Percentiles rank a stretch among this genome's conserved stretches.
phyloP scores from a whole-genome alignment of 2,888 invertebrate species.

The Callinectes sapidus region DNA sequence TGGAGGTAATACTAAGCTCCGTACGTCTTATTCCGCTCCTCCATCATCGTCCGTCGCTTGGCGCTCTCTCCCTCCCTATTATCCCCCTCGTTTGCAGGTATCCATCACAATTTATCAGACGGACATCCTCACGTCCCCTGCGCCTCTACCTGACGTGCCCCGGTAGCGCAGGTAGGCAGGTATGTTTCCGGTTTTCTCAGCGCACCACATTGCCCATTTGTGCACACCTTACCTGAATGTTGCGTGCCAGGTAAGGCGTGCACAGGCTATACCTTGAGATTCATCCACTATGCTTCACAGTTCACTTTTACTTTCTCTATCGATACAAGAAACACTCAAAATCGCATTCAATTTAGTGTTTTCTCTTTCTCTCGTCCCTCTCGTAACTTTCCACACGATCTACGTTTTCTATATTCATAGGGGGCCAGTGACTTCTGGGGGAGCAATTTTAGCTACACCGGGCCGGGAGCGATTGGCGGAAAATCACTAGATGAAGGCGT shows the following conservation, averaged over 20 bases:
- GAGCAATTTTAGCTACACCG: background rate
- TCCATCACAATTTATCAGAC: constrained; percentile 30
- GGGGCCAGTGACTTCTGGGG: background rate
- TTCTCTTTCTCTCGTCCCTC: background rate
- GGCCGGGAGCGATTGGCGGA: constrained; percentile 22
- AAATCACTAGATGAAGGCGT: constrained; percentile 15
- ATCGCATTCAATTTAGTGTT: background rate
- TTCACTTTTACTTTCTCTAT: background rate
- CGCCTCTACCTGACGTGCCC: background rate
- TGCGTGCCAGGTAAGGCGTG: background rate
- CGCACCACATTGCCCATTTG: background rate
- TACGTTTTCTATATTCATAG: constrained; percentile 13
- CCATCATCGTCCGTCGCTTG: background rate
- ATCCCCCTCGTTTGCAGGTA: constrained; percentile 26
- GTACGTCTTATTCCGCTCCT: background rate
- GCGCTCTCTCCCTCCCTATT: background rate
- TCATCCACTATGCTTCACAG: background rate
- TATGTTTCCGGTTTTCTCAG: background rate
- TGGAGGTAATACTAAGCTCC: background rate
- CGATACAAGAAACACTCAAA: background rate
- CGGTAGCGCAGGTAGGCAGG: background rate
- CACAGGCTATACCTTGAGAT: background rate
- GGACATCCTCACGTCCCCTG: constrained; percentile 37
- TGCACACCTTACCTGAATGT: background rate
- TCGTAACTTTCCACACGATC: background rate